Evolutionary conservation across 2,888 invertebrate species (phyloP), one percentile per base, ranked within the genome.

Genomic region (Stenolophus ochropezus): DNA sequence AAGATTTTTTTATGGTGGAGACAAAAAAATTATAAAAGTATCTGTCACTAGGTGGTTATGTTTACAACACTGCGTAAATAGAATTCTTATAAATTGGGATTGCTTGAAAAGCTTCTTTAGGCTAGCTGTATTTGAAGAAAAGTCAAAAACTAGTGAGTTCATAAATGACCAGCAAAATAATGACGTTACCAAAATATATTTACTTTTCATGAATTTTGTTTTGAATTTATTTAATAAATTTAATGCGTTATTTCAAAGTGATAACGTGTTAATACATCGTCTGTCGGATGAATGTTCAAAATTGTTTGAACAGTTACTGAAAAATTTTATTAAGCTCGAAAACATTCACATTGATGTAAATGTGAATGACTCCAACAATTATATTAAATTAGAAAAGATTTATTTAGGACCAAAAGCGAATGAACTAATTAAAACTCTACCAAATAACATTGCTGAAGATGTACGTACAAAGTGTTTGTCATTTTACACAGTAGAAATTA

Each of bases 1-100:
- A 82, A 42, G 56, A 47, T 18, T 20, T 82, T 5, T 61, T 84
- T 4, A 77, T 42, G 47, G 23, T 18, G 82, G 83, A 56, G 69
- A 82, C 47, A 75, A 58, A 74, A 83, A 81, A 65, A 81, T 82
- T 25, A 18, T 83, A 33, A 49, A 82, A 81, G 77, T 82, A 21
- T 83, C 82, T 4, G 78, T 18, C 5, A 84, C 81, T 0, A 69
- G 82, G 1, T 65, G 65, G 65, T 18, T 65, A 4, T 1, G 25
- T 25, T 4, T 65, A n/a, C 65, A 65, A 3, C 25, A 65, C 6
- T 14, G 16, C 5, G 20, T 56, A n/a, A 4, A 49, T 0, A 49
- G 49, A 49, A 3, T 49, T 1, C 2, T 49, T 1, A 16, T 14
- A 1, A 49, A 49, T 16, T 49, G 49, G 49, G 16, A 3, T 49